Base-by-base conservation (phyloP, 2,797 vertebrate genomes). In the Botia kubotai region DNA sequence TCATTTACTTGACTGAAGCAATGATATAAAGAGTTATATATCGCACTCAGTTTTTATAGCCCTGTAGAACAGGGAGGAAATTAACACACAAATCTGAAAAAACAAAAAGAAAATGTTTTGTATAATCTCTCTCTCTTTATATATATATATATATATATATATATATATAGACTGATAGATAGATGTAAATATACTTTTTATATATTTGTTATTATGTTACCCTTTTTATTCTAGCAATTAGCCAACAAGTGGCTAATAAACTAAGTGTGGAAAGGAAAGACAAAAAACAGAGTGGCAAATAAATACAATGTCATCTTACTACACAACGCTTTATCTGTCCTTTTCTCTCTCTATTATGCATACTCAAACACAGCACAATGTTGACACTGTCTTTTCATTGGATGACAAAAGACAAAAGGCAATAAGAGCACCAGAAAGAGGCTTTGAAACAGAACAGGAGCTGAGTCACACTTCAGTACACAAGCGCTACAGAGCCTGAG, bases 391-490 rank as follows among this genome's bases (percentile, higher is more conserved):
- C 21, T 76, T 60, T 77, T 75, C 48, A 77, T 57, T 58, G 50
- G 19, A 69, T 0, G 0, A 48, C 8, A 66, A 75, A 70, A 60
- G 0, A 48, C 8, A 66, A 75, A 70, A 60, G 57, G 8, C 8
- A 26, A 36, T 19, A 16, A 46, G 3, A 19, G 72, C 17, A 26
- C n/a, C 55, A 60, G 79, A 50, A 75, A 75, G 48, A 62, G 39
- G 66, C 55, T 26, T 70, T 81, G 23, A 75, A 14, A 43, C 57
- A 75, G 55, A 67, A 60, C 29, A 58, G 13, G 73, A 62, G 21
- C 52, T 63, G 72, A 81, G 72, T 81, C 79, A 81, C 52, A 69
- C 33, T 29, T 75, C 53, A 10, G 19, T 46, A 69, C 46, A 72
- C 69, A 63, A 26, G 13, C 63, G 14, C 72, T 60, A 66, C 33